These are phyloP conservation scores for Cheilosia impressa DNA, from an alignment of 2,888 invertebrate genomes.

Conservation along the genomic window DNA sequence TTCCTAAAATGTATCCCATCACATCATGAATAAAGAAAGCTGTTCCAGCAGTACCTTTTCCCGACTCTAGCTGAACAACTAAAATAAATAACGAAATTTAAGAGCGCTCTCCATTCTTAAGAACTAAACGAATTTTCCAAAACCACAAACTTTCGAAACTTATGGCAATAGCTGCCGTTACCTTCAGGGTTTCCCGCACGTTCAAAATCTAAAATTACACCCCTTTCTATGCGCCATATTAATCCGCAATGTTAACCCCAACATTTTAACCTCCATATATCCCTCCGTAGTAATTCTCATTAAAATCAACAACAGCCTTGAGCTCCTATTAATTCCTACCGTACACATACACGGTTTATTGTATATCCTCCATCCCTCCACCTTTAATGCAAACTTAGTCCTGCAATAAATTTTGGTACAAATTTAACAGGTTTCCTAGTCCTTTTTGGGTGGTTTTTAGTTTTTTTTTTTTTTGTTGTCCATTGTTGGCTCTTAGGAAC, in stretches of 20 bases:
- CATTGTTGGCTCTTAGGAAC: slow-evolving; percentile 5
- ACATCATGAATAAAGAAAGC: too few species aligned
- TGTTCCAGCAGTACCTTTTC: too few species aligned
- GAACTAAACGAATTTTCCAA: not conserved
- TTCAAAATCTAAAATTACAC: not conserved
- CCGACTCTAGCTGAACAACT: too few species aligned
- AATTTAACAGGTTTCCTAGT: slow-evolving; percentile 42
- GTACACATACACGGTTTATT: slow-evolving; percentile 3
- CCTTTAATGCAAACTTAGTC: slow-evolving; percentile 35
- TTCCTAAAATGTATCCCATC: too few species aligned
- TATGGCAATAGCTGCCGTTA: slow-evolving; percentile 2
- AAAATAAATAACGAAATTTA: not conserved
- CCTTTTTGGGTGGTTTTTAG: not conserved
- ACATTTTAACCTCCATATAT: slow-evolving; percentile 32
- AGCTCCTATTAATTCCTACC: slow-evolving; percentile 42
- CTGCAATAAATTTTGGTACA: slow-evolving; percentile 39
- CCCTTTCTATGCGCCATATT: slow-evolving; percentile 20
- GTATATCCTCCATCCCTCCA: not conserved
- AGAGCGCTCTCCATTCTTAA: not conserved
- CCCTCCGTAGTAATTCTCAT: slow-evolving; percentile 30
- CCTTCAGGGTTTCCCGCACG: not conserved
- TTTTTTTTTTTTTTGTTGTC: not conserved
- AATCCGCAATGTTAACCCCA: slow-evolving; percentile 29
- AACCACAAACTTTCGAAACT: not conserved
- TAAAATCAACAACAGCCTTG: slow-evolving; percentile 54